Percentiles rank a stretch among this genome's conserved stretches.
These are phyloP conservation scores for Drusus annulatus DNA, from an alignment of 1,140 invertebrate species.

Conservation along the genomic window DNA sequence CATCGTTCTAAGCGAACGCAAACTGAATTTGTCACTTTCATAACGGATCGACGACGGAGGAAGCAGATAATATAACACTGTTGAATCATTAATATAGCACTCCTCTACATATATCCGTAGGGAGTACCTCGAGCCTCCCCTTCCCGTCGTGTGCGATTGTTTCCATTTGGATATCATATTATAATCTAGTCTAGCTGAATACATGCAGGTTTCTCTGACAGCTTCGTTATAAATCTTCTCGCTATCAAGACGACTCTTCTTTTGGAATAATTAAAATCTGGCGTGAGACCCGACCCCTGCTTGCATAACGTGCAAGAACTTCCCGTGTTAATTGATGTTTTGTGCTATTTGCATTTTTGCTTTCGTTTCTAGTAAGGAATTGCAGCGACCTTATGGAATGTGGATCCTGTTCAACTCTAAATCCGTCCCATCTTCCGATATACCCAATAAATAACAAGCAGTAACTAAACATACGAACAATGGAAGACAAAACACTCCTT, in stretches of 20 bases:
- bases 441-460: not conserved
- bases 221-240: conserved; percentile 14
- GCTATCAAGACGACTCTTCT: not conserved
- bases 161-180: not conserved
- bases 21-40: conserved; percentile 14
- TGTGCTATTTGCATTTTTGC: conserved; percentile 23
- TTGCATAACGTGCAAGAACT: not conserved
- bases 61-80: no score
- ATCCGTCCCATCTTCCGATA: not conserved
- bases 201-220: not conserved
- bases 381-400: not conserved
- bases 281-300: not conserved
- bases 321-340: not conserved
- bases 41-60: conserved; percentile 10
- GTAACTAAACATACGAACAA: not conserved
- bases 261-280: not conserved
- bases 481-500: not conserved
- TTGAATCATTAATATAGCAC: not conserved
- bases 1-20: not conserved
- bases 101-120: conserved; percentile 25
- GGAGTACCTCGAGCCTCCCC: not conserved
- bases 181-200: not conserved
- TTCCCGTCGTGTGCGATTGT: not conserved
- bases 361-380: conserved; percentile 2
- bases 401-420: not conserved